Evolutionary conservation across 2,797 vertebrate genomes (phyloP).

Genomic region (Chaetophractus vellerosus): DNA sequence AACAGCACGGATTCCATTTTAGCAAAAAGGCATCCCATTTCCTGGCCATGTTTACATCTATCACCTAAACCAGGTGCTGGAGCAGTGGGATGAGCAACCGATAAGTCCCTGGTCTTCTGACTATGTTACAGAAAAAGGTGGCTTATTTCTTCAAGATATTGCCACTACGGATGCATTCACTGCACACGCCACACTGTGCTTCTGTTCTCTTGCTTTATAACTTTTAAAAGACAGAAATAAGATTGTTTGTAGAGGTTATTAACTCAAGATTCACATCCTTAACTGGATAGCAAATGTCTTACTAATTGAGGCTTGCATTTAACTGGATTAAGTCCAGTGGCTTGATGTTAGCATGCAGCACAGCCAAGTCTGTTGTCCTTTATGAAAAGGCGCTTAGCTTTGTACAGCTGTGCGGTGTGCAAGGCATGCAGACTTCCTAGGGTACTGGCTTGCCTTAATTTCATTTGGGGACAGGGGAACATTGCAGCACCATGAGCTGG

Average conservation of each 20-base stretch:
- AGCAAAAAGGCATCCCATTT: slow-evolving; percentile 27
- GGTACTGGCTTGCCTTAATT: slow-evolving; percentile 18
- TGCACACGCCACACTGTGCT: not conserved
- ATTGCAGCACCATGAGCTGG: not conserved
- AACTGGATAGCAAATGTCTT: slow-evolving; percentile 55
- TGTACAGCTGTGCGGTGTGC: not conserved
- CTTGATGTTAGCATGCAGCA: slow-evolving; percentile 56
- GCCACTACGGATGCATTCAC: not conserved
- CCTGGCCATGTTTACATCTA: not conserved
- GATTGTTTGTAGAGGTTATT: slow-evolving; percentile 25
- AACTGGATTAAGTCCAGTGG: slow-evolving; percentile 75
- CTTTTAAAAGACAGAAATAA: slow-evolving; percentile 63
- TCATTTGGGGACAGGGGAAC: slow-evolving; percentile 60
- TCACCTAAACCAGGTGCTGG: not conserved
- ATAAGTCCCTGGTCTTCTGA: not conserved
- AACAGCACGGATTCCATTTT: slow-evolving; percentile 53
- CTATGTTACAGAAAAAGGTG: not conserved
- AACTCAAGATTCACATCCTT: slow-evolving; percentile 63
- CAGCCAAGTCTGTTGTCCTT: slow-evolving; percentile 47
- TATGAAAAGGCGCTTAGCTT: slow-evolving; percentile 59
- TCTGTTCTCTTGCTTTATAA: not conserved
- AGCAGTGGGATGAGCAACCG: too few species aligned
- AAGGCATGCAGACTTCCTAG: not conserved
- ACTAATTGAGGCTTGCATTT: slow-evolving; percentile 63
- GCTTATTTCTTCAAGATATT: not conserved